These are phyloP conservation scores for Ia io DNA, from an alignment of 2,113 vertebrate species.

Conservation along the genomic window DNA sequence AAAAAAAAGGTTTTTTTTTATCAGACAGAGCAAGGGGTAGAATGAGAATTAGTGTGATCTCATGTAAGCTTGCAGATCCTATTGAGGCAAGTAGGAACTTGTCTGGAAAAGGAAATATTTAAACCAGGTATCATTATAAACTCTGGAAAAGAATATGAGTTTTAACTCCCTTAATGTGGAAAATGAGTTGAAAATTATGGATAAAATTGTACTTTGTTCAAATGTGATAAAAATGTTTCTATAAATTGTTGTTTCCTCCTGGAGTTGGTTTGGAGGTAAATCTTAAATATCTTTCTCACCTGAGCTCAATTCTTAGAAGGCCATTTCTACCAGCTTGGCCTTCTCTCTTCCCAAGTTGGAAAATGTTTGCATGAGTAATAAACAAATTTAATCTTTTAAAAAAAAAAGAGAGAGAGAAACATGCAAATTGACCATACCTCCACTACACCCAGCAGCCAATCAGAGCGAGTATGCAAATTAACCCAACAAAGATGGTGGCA, in stretches of 20 bases:
- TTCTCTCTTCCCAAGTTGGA: not conserved
- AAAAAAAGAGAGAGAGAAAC: too few species aligned
- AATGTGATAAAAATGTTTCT: not conserved
- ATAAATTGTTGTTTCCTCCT: not conserved
- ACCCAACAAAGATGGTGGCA: too few species aligned
- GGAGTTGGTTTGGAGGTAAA: not conserved
- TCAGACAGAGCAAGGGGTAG: constrained; percentile 84
- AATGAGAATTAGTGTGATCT: constrained; percentile 85
- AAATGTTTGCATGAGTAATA: constrained; percentile 50
- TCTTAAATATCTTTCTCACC: not conserved
- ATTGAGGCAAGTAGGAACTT: constrained; percentile 85
- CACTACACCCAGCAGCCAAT: too few species aligned
- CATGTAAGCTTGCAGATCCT: constrained; percentile 89
- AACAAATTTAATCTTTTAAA: constrained; percentile 44
- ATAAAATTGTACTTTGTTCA: constrained; percentile 42
- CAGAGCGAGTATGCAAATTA: too few species aligned
- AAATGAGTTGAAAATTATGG: constrained; percentile 8
- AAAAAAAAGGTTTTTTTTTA: too few species aligned
- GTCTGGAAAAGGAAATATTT: constrained; percentile 43
- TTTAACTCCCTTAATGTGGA: not conserved
- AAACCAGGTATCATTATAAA: not conserved
- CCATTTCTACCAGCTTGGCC: not conserved
- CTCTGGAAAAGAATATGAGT: not conserved
- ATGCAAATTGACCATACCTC: too few species aligned
- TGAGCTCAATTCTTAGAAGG: not conserved